phyloP scores from a whole-genome alignment of 2,797 vertebrate genomes.

The Podargus strigoides region DNA sequence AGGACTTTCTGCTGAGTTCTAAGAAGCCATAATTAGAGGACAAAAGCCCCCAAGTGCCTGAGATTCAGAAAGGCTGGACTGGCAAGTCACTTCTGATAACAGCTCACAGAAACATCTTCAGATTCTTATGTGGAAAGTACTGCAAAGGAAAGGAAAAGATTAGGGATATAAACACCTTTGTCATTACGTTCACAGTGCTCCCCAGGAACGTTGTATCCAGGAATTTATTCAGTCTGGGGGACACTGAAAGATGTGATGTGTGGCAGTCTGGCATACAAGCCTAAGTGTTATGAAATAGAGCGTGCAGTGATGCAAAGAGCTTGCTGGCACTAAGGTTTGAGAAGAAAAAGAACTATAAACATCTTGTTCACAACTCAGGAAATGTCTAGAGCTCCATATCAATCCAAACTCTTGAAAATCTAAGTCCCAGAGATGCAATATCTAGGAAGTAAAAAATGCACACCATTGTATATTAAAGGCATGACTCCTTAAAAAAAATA shows the following conservation, averaged over 20 bases:
- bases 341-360: neutral
- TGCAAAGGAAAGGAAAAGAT: conserved; percentile 58
- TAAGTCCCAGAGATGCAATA: neutral
- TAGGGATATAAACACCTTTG: neutral
- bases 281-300: neutral
- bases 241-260: neutral
- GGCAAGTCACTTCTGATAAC: neutral
- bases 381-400: neutral
- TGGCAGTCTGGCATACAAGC: neutral
- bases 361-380: neutral
- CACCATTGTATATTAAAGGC: neutral
- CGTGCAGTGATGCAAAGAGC: neutral
- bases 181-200: neutral
- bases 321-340: neutral
- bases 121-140: conserved; percentile 98
- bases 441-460: neutral
- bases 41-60: conserved; percentile 38
- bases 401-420: neutral
- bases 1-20: neutral
- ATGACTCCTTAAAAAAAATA: neutral
- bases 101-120: conserved; percentile 68
- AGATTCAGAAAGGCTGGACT: conserved; percentile 53
- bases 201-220: neutral
- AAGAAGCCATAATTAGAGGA: conserved; percentile 11
- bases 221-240: neutral